Base-by-base conservation (phyloP, 2,797 vertebrate genomes). In the Poeciliopsis presidionis region DNA sequence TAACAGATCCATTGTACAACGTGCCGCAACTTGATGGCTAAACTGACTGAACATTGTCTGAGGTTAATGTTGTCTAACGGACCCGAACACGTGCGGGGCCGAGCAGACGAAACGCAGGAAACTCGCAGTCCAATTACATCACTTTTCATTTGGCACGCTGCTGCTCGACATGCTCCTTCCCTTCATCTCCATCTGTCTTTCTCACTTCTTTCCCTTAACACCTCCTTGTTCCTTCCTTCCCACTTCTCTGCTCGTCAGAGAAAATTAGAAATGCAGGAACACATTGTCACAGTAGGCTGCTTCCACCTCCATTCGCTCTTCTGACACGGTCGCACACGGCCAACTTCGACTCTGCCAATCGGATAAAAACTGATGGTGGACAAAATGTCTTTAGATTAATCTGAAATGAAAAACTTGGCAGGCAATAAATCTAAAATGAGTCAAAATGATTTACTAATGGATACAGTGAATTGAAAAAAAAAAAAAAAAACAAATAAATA, bases 261-360 rank as follows among this genome's bases (percentile, higher is more conserved):
- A 89, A 88, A 92, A 92, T 92, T 86, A 91, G 83, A 91, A 91
- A 91, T 90, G 89, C 90, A 89, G 76, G 83, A 92, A 92, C 92
- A 92, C 92, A 84, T 90, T 87, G 90, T 93, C 92, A 89, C 90
- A 91, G 90, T 77, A 72, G 89, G 91, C 89, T 47, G 83, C 80
- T 85, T 89, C 92, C 90, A 89, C 90, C 90, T 92, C 90, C 92
- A 79, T 84, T 90, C 87, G 82, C 88, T 83, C 88, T 80, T 90
- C 89, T 91, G 88, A 83, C 86, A 88, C 2, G 79, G 81, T 89
- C 89, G 79, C 78, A 79, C 77, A 79, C 61, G 67, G 87, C 74
- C 65, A 59, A 84, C 77, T 81, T 75, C 71, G 28, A 77, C 67
- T 28, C 69, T 2, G 16, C 2, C 2, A 55, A 75, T 53, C 2